Evolutionary conservation across 2,113 vertebrate genomes (phyloP), one percentile per base, ranked within the genome.

Genomic region (Neodon shergylaensis): DNA sequence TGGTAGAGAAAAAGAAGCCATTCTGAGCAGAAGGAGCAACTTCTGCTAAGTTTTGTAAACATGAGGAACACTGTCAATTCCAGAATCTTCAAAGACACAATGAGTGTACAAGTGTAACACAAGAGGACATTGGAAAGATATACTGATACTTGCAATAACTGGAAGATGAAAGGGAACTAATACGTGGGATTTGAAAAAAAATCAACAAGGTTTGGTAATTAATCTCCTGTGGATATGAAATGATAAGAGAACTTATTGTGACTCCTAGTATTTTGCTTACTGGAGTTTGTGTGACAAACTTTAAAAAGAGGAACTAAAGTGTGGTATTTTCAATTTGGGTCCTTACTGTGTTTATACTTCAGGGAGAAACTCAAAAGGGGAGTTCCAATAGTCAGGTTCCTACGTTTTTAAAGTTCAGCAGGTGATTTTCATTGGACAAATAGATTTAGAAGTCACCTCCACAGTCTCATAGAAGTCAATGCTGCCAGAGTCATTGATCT

Each of bases 101-200:
- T 36, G 26, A 58, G n/a, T 63, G 7, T 16, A 22, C 8, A 26
- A 7, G 13, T 54, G 0, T 11, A 68, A 31, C 6, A 4, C 0
- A 49, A 1, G 42, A 19, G 2, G 36, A 5, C 7, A 21, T 73
- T 36, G 74, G 5, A 17, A 92, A 81, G 5, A 44, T 58, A 47
- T 13, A 52, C 7, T 74, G 7, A 2, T 93, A 65, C 36, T 68
- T 22, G 12, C 90, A 92, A 54, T 78, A 81, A 85, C 17, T 42
- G 39, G 42, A 90, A 77, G 11, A 91, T 70, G 10, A 88, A 58
- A 78, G 28, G 11, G 1, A 19, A 91, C 86, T n/a, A n/a, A 12
- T 33, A 6, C 79, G n/a, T 65, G 28, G 49, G 2, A 13, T 93
- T 95, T 54, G 19, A 87, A 94, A 82, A 88, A 88, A 39, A 78